Percentiles rank a stretch among this genome's conserved stretches.
Conservation (phyloP, 2,888 invertebrate genomes). For the Euzophera pinguis region DNA sequence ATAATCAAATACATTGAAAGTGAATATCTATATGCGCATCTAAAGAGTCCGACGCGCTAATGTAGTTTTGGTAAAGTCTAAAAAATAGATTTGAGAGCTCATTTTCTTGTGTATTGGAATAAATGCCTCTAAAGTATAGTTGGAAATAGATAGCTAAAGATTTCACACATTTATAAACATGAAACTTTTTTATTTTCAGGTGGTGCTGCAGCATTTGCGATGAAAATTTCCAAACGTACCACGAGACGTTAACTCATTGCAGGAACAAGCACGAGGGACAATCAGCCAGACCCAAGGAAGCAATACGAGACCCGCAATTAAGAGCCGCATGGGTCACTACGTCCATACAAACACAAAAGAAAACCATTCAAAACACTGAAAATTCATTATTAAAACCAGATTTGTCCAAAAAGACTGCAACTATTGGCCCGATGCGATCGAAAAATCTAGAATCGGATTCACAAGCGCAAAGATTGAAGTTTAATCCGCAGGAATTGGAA, state of each 20-base stretch:
- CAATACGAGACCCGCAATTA: background rate
- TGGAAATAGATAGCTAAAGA: too few species aligned
- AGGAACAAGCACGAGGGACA: constrained; percentile 76
- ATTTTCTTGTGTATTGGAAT: too few species aligned
- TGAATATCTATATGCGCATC: too few species aligned
- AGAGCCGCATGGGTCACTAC: background rate
- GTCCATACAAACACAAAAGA: background rate
- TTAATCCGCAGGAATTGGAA: constrained; percentile 35
- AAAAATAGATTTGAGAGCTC: too few species aligned
- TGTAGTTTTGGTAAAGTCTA: too few species aligned
- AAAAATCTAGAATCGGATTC: too few species aligned
- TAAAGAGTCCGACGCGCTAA: too few species aligned
- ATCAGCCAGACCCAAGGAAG: constrained; percentile 20
- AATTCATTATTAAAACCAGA: background rate
- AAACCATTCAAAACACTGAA: background rate
- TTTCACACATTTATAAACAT: too few species aligned
- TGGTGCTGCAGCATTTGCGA: constrained; percentile 81
- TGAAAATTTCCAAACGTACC: constrained; percentile 67
- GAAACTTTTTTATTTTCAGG: constrained; percentile 40
- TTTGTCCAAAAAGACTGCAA: background rate
- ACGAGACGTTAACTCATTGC: constrained; percentile 1
- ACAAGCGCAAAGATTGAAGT: constrained; percentile 11
- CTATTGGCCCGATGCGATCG: too few species aligned
- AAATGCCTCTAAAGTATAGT: too few species aligned
- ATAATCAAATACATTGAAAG: too few species aligned